phyloP scores from a whole-genome alignment of 2,797 vertebrate species.

The Trematomus bernacchii region DNA sequence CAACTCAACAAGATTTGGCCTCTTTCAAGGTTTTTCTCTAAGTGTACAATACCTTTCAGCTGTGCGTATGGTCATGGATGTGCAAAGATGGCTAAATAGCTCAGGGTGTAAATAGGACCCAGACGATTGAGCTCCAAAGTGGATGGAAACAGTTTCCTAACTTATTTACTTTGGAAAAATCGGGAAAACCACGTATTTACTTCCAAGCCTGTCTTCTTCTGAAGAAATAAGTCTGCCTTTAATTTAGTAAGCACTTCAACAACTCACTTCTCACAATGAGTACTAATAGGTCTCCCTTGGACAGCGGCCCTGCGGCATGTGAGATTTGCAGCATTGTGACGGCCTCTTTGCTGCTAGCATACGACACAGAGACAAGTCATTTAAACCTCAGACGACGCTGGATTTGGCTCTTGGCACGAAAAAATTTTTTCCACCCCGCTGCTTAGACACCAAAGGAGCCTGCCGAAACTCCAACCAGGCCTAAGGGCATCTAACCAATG shows the following conservation, averaged over 20 bases:
- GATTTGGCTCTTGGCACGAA: conserved; percentile 39
- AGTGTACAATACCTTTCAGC: conserved; percentile 80
- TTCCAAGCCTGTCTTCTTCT: conserved; percentile 63
- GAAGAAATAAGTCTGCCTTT: conserved; percentile 74
- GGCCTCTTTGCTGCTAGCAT: conserved; percentile 41
- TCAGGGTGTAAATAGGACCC: conserved; percentile 78
- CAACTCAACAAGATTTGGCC: conserved; percentile 74
- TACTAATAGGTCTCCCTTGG: conserved; percentile 70
- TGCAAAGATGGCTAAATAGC: conserved; percentile 73
- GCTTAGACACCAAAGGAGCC: conserved; percentile 31
- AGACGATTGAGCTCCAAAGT: conserved; percentile 71
- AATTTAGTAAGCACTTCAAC: conserved; percentile 74
- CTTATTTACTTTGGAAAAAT: conserved; percentile 79
- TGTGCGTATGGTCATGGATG: conserved; percentile 72
- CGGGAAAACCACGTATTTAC: conserved; percentile 80
- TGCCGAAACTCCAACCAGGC: conserved; percentile 32
- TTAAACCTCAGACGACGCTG: conserved; percentile 50
- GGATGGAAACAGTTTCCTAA: conserved; percentile 82
- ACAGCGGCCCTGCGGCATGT: conserved; percentile 45
- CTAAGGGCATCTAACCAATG: conserved; percentile 16
- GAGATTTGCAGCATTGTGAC: conserved; percentile 53
- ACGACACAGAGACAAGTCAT: conserved; percentile 48
- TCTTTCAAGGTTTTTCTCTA: conserved; percentile 71
- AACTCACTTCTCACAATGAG: conserved; percentile 70
- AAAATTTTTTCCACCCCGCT: conserved; percentile 34